Evolutionary conservation across 2,888 invertebrate genomes (phyloP).

Genomic region (Herminia tarsipennalis): DNA sequence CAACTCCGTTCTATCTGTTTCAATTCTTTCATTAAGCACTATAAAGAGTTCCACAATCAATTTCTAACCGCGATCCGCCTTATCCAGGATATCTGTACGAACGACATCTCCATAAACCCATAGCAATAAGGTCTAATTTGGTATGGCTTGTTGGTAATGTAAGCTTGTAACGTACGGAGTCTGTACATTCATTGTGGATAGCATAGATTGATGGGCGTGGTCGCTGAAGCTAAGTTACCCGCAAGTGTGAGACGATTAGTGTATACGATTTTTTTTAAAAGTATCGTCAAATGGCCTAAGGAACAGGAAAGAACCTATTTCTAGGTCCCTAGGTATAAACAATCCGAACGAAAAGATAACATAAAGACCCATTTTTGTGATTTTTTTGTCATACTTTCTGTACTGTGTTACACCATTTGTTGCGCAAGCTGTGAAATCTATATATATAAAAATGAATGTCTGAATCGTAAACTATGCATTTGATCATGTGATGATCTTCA

Average conservation of each 20-base stretch:
- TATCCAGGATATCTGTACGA: slow-evolving; percentile 43
- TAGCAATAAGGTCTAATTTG: slow-evolving; percentile 42
- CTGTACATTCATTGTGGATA: slow-evolving; percentile 81
- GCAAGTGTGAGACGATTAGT: slow-evolving; percentile 60
- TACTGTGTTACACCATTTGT: no score
- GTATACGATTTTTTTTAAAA: slow-evolving; percentile 43
- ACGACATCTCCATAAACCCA: slow-evolving; percentile 32
- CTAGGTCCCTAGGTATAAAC: no score
- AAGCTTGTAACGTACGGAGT: slow-evolving; percentile 57
- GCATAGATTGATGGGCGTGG: slow-evolving; percentile 82
- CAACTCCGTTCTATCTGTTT: slow-evolving; percentile 71
- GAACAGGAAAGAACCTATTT: background rate
- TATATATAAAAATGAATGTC: no score
- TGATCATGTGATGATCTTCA: no score
- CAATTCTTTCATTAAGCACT: slow-evolving; percentile 82
- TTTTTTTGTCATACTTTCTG: no score
- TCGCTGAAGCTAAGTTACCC: slow-evolving; percentile 71
- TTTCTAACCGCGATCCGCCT: slow-evolving; percentile 68
- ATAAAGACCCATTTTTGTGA: no score
- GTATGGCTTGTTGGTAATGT: slow-evolving; percentile 21
- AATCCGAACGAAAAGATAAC: no score
- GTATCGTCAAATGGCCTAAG: background rate
- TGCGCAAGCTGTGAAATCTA: no score
- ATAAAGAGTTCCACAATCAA: slow-evolving; percentile 81
- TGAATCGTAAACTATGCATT: no score